Conservation (phyloP, 2,113 vertebrate species). For the Ptychochromis oligacanthus region DNA sequence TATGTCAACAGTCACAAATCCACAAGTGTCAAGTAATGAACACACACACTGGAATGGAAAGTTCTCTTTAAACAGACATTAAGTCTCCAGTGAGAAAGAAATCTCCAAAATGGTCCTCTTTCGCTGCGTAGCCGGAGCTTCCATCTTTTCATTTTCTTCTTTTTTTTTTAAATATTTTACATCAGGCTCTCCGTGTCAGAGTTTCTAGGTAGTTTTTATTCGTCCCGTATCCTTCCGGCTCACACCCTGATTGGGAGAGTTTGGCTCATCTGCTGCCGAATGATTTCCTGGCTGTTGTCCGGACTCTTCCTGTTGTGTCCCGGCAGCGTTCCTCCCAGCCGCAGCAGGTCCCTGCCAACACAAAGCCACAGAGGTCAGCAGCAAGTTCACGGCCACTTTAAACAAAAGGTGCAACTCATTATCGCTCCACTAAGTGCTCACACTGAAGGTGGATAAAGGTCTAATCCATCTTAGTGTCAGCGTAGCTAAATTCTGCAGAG, state of each 20-base stretch:
- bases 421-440: constrained; percentile 30
- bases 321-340: constrained; percentile 81
- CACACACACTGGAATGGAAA: constrained; percentile 67
- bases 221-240: constrained; percentile 28
- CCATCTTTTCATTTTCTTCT: constrained; percentile 26
- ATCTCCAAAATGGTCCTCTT: constrained; percentile 46
- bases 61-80: constrained; percentile 60
- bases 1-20: constrained; percentile 73
- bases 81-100: constrained; percentile 46
- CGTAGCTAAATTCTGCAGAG: constrained; percentile 18
- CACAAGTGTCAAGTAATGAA: constrained; percentile 76
- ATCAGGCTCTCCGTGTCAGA: constrained; percentile 52
- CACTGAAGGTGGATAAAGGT: constrained; percentile 25
- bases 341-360: constrained; percentile 79
- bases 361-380: constrained; percentile 54
- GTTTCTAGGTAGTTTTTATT: constrained; percentile 64
- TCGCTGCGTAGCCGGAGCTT: constrained; percentile 11
- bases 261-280: constrained; percentile 83
- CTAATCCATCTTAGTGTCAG: constrained; percentile 38
- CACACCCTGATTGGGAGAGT: constrained; percentile 81
- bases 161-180: constrained; percentile 62
- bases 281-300: constrained; percentile 77
- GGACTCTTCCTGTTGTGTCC: constrained; percentile 84
- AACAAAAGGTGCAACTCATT: constrained; percentile 42
- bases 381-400: constrained; percentile 38